Evolutionary conservation across 1,140 invertebrate genomes (phyloP).

Genomic region (Prorops nasuta): DNA sequence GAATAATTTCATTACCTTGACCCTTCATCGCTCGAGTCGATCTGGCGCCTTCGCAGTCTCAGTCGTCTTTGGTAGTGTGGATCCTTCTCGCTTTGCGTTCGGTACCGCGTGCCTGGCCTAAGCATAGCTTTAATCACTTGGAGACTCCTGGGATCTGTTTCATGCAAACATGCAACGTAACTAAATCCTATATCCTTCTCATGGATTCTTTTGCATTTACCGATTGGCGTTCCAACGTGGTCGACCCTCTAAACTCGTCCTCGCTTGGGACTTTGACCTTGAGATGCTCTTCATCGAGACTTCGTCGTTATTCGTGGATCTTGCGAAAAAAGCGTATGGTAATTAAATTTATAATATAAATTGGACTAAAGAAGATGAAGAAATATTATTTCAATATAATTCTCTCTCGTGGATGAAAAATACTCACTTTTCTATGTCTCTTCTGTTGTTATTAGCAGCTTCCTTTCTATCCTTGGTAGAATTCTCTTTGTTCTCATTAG

Average conservation of each 20-base stretch:
- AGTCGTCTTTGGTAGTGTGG: conserved; percentile 68
- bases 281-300: conserved; percentile 21
- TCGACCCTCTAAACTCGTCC: conserved; percentile 34
- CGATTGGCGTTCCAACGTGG: conserved; percentile 51
- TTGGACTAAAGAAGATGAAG: too few relatives aligned
- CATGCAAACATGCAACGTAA: not conserved
- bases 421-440: conserved; percentile 46
- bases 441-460: conserved; percentile 32
- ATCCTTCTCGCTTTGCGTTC: conserved; percentile 77
- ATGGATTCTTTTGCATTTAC: conserved; percentile 23
- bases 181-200: not conserved
- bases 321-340: not conserved
- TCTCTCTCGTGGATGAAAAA: too few relatives aligned
- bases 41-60: conserved; percentile 54
- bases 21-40: conserved; percentile 47
- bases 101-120: conserved; percentile 68
- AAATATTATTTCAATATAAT: too few relatives aligned
- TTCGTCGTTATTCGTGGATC: conserved; percentile 28
- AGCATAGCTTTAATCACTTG: conserved; percentile 30
- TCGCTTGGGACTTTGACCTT: conserved; percentile 33
- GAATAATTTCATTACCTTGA: conserved; percentile 35
- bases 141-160: conserved; percentile 11
- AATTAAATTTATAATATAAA: too few relatives aligned
- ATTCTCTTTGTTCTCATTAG: conserved; percentile 23
- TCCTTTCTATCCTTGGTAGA: conserved; percentile 39